Conservation (phyloP, 2,888 invertebrate species). For the Trimorus sp. region DNA sequence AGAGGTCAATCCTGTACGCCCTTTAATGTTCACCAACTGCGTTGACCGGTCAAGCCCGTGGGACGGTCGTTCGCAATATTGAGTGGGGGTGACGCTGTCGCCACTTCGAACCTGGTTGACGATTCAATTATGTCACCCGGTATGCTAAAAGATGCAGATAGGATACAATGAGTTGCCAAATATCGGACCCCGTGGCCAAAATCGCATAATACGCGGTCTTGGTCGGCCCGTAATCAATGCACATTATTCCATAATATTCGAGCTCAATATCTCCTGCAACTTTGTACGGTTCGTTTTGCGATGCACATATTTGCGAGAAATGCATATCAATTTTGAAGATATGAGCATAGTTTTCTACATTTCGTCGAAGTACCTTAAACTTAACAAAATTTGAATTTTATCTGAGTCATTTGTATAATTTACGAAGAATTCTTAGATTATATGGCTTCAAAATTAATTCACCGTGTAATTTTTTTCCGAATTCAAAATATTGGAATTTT, state of each 20-base stretch:
- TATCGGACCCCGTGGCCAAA: conserved; percentile 36
- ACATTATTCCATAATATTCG: conserved; percentile 56
- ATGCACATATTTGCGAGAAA: conserved; percentile 59
- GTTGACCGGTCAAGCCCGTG: conserved; percentile 51
- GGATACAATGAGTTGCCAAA: conserved; percentile 48
- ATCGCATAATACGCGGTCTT: conserved; percentile 43
- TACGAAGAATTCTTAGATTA: too few species aligned
- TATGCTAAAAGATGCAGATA: conserved; percentile 64
- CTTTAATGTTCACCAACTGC: conserved; percentile 58
- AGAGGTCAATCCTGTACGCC: conserved; percentile 53
- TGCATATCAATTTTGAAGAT: conserved; percentile 61
- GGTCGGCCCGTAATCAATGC: conserved; percentile 28
- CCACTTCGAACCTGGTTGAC: conserved; percentile 55
- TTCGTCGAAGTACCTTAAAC: conserved; percentile 41
- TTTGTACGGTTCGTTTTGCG: conserved; percentile 56
- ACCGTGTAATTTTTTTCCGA: too few species aligned
- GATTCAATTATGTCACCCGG: conserved; percentile 62
- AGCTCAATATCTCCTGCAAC: conserved; percentile 54
- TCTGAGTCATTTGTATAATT: too few species aligned
- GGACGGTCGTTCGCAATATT: conserved; percentile 57
- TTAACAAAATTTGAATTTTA: too few species aligned
- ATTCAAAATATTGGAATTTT: too few species aligned
- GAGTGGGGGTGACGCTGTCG: conserved; percentile 53
- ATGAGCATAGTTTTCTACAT: conserved; percentile 64
- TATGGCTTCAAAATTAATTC: too few species aligned